Percentiles rank a stretch among this genome's conserved stretches.
These are phyloP conservation scores for Drosophila meridiana DNA, from an alignment of 2,888 invertebrate species.

Conservation along the genomic window DNA sequence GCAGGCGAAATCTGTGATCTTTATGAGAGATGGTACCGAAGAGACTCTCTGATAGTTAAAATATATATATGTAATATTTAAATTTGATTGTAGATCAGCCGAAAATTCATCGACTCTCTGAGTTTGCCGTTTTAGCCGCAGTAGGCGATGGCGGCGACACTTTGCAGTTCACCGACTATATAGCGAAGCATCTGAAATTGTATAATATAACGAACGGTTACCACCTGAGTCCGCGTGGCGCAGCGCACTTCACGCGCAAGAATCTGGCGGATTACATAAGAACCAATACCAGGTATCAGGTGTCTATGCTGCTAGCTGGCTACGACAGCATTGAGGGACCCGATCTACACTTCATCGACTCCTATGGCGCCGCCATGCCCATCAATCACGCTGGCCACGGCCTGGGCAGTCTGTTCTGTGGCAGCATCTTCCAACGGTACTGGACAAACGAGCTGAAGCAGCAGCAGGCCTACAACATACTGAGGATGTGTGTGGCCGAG, in stretches of 20 bases:
- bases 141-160: slow-evolving; percentile 97
- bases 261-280: slow-evolving; percentile 97
- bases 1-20: slow-evolving; percentile 93
- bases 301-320: slow-evolving; percentile 74
- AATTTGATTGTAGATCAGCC: slow-evolving; percentile 90
- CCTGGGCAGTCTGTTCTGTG: slow-evolving; percentile 95
- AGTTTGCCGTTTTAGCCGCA: slow-evolving; percentile 94
- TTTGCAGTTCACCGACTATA: slow-evolving; percentile 97
- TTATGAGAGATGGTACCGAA: slow-evolving; percentile 88
- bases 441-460: slow-evolving; percentile 91
- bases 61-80: neutral
- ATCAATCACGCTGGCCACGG: slow-evolving; percentile 97
- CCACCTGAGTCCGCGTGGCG: slow-evolving; percentile 95
- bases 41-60: neutral
- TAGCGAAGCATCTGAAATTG: slow-evolving; percentile 97
- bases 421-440: slow-evolving; percentile 96
- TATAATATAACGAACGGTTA: slow-evolving; percentile 99
- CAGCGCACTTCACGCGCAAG: slow-evolving; percentile 95
- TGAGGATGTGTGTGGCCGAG: slow-evolving; percentile 95
- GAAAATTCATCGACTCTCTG: slow-evolving; percentile 95
- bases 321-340: slow-evolving; percentile 93
- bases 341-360: slow-evolving; percentile 96
- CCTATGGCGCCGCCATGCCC: slow-evolving; percentile 94
- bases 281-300: slow-evolving; percentile 87
- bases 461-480: slow-evolving; percentile 91